phyloP scores from a whole-genome alignment of 2,797 vertebrate genomes.

The Varecia variegata region DNA sequence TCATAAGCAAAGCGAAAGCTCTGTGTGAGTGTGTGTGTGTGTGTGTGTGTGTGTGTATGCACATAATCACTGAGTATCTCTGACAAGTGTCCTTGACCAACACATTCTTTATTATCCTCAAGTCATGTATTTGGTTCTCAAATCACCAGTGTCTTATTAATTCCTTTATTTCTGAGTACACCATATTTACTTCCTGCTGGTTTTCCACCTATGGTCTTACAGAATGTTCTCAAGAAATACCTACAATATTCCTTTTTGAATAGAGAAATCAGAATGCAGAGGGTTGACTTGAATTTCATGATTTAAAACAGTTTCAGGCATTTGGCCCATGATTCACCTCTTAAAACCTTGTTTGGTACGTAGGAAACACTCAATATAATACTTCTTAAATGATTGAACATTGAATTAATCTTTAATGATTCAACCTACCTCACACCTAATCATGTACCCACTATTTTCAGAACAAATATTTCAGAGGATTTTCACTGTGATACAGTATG shows the following conservation, averaged over 20 bases:
- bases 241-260: not conserved
- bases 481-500: not conserved
- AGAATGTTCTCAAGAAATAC: not conserved
- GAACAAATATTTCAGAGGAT: slow-evolving; percentile 46
- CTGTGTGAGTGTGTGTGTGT: not conserved
- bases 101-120: not conserved
- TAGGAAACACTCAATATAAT: slow-evolving; percentile 24
- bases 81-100: not conserved
- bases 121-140: not conserved
- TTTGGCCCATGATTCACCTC: slow-evolving; percentile 9
- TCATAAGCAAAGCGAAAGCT: not conserved
- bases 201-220: not conserved
- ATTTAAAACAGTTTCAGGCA: slow-evolving; percentile 29
- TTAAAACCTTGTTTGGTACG: slow-evolving; percentile 26
- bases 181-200: not conserved
- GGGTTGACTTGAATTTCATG: not conserved
- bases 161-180: not conserved
- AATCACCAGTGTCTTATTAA: not conserved
- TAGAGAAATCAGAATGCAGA: slow-evolving; percentile 10
- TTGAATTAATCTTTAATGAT: slow-evolving; percentile 45
- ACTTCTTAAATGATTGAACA: slow-evolving; percentile 16
- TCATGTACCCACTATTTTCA: not conserved
- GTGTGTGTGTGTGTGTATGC: not conserved
- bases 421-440: not conserved
- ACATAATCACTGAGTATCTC: not conserved